Conservation (phyloP, 2,888 invertebrate genomes). For the Galeruca laticollis region DNA sequence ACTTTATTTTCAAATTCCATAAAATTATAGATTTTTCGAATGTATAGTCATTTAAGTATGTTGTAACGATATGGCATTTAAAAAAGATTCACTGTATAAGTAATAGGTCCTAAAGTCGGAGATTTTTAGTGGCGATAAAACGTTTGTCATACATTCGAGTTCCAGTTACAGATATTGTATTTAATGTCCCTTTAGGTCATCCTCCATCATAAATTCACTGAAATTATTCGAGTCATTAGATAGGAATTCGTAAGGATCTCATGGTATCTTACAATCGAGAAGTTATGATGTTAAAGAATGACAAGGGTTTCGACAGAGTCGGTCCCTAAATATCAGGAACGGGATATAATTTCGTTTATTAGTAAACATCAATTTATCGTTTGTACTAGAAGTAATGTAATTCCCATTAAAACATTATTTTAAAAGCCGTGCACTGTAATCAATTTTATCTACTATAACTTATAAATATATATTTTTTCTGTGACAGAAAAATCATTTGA, state of each 20-base stretch:
- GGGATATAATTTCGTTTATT: too few species aligned
- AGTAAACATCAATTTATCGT: too few species aligned
- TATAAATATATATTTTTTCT: too few species aligned
- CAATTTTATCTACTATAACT: too few species aligned
- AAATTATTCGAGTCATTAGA: constrained; percentile 16
- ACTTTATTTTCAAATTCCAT: too few species aligned
- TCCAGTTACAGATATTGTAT: background rate
- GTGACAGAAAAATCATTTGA: too few species aligned
- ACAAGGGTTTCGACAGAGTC: background rate
- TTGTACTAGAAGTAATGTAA: too few species aligned
- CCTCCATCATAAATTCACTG: background rate
- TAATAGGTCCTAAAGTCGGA: background rate
- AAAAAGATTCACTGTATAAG: background rate
- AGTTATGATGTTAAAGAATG: constrained; percentile 10
- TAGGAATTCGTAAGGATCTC: constrained; percentile 8
- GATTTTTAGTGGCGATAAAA: constrained; percentile 8
- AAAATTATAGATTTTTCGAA: too few species aligned
- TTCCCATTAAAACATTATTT: too few species aligned
- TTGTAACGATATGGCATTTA: too few species aligned
- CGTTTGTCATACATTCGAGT: constrained; percentile 2
- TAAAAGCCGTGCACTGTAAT: too few species aligned
- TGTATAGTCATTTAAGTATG: too few species aligned
- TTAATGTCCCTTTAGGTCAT: background rate
- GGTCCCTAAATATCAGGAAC: background rate
- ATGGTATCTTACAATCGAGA: constrained; percentile 4